Evolutionary conservation across 1,140 invertebrate species (phyloP).

Genomic region (Drosophila aff.): DNA sequence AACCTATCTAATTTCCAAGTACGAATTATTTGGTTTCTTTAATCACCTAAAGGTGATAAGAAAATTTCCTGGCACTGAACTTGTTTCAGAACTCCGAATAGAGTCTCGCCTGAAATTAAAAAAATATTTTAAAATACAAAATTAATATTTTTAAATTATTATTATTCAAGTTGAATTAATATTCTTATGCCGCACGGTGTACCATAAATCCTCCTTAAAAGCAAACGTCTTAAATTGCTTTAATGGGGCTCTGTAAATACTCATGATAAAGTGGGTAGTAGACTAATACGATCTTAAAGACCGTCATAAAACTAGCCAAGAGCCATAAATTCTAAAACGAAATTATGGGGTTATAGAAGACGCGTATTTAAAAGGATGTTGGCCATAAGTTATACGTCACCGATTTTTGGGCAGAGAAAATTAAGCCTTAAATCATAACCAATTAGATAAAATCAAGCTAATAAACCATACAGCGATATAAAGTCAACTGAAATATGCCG

Average conservation of each 20-base stretch:
- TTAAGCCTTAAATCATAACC: constrained; percentile 1
- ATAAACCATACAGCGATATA: not conserved
- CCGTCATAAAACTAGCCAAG: constrained; percentile 1
- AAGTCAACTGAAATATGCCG: constrained; percentile 11
- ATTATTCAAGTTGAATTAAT: not conserved
- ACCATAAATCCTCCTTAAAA: not conserved
- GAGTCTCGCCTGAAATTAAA: not conserved
- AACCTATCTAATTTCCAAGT: not conserved
- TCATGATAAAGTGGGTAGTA: constrained; percentile 12
- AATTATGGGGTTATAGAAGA: constrained; percentile 6
- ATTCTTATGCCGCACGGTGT: not conserved
- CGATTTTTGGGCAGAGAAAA: not conserved
- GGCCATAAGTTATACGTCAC: constrained; percentile 4
- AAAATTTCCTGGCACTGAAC: too few relatives aligned
- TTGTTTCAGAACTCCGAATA: too few relatives aligned
- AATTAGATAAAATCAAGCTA: constrained; percentile 4
- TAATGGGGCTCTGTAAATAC: constrained; percentile 16
- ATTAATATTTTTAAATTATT: not conserved
- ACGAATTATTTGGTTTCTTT: not conserved
- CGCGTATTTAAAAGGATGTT: constrained; percentile 6
- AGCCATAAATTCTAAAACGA: constrained; percentile 6
- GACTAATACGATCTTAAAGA: not conserved
- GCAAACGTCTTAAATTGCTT: constrained; percentile 8
- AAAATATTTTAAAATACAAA: too few relatives aligned
- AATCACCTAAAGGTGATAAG: too few relatives aligned